Evolutionary conservation across 2,888 invertebrate genomes (phyloP), one percentile per base, ranked within the genome.

Genomic region (Hedya salicella): DNA sequence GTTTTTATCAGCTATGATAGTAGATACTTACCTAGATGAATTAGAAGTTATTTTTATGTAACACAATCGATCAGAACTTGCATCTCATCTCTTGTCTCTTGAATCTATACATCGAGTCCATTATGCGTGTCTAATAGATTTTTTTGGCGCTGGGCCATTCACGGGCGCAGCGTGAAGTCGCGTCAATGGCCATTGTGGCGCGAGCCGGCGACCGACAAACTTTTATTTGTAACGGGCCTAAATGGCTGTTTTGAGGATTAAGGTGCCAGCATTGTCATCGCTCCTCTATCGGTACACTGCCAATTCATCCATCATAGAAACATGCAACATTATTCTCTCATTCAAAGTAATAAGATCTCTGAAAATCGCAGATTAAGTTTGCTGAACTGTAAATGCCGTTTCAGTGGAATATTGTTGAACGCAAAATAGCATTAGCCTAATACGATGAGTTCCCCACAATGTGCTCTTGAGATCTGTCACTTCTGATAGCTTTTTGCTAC

Each of bases 221-320:
- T 91, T 89, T 88, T 92, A 91, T 91, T 89, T 90, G 90, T 89
- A 86, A 87, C 87, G 76, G 77, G 85, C 84, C 87, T 91, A 91
- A 91, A 91, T 91, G 90, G 86, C 88, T 91, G 88, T 90, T 88
- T 87, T 86, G 80, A 84, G 88, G 91, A 90, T 91, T 91, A 91
- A 83, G 85, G 87, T 85, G 82, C 80, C 72, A 71, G 84, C 87
- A 80, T 90, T 91, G 91, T 90, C 86, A 84, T 81, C 83, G 77
- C 71, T 72, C 75, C 49, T 40, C 39, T 57, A 64, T 59, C 64
- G 50, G 48, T 19, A 46, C 44, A 30, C 14, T 48, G 53, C 46
- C 30, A 46, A 32, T 46, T 57, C 13, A 46, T 32, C 17, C n/a
- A n/a, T 44, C 11, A 16, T 30, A 32, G 25, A 25, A 42, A 57